Evolutionary conservation across 1,140 invertebrate species (phyloP).

Genomic region (Schlechtendalia chinensis): DNA sequence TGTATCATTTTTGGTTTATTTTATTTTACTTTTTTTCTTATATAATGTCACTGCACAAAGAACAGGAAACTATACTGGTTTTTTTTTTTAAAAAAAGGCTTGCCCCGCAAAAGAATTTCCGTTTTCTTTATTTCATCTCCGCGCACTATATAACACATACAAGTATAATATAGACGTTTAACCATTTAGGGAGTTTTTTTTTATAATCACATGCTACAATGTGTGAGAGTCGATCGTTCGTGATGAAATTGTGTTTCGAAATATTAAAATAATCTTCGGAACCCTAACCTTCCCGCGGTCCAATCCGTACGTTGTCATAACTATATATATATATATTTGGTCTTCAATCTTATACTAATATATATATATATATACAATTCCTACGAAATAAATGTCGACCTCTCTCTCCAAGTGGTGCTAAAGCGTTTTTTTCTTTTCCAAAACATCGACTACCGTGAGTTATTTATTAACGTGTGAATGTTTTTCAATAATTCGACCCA

Average conservation of each 20-base stretch:
- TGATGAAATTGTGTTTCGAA: conserved; percentile 4
- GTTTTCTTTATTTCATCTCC: conserved; percentile 36
- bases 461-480: no score
- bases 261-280: background rate
- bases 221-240: background rate
- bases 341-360: no score
- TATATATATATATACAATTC: no score
- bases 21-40: conserved; percentile 3
- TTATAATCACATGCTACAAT: background rate
- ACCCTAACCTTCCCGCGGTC: no score
- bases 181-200: background rate
- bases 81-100: background rate
- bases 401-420: no score
- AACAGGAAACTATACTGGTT: conserved; percentile 46
- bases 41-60: conserved; percentile 11
- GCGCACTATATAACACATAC: background rate
- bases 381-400: no score
- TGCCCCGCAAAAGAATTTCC: conserved; percentile 34
- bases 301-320: no score
- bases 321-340: no score
- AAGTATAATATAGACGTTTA: no score
- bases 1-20: conserved; percentile 42
- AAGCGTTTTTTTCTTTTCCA: no score
- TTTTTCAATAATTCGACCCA: no score
- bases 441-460: no score